phyloP scores from a whole-genome alignment of 2,113 vertebrate species.

The Condylura cristata region DNA sequence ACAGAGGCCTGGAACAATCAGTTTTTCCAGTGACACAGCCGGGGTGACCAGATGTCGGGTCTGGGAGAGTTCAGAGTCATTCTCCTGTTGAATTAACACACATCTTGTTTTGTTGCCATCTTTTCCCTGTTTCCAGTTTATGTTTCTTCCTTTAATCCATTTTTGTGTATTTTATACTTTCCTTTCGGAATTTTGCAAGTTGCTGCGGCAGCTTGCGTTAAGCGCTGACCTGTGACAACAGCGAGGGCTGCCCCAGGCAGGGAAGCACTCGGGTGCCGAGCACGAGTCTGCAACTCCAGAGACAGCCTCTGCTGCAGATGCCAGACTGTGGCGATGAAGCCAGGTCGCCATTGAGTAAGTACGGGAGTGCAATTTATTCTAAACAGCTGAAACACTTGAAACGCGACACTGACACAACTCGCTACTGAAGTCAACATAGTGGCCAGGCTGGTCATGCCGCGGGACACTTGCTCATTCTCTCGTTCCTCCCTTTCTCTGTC shows the following conservation, averaged over 20 bases:
- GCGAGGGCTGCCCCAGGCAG: neutral
- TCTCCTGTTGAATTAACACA: neutral
- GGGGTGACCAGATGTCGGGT: neutral
- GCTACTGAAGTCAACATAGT: slow-evolving; percentile 17
- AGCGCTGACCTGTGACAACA: neutral
- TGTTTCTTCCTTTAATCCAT: neutral
- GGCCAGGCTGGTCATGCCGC: neutral
- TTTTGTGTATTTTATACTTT: slow-evolving; percentile 21
- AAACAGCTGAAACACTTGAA: neutral
- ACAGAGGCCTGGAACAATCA: neutral
- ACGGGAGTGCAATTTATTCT: fast-evolving
- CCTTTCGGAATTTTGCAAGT: neutral
- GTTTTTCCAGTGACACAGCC: neutral
- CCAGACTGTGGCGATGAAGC: neutral
- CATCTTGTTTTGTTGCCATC: neutral
- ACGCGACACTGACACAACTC: slow-evolving; percentile 52
- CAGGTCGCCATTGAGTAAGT: neutral
- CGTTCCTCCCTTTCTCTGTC: neutral
- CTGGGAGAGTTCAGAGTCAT: neutral
- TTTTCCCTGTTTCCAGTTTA: neutral
- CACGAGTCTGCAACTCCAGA: too few species aligned
- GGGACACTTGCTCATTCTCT: neutral
- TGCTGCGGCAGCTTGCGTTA: neutral
- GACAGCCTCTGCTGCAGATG: too few species aligned
- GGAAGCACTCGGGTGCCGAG: too few species aligned